These are phyloP conservation scores for Cantharis rufa DNA, from an alignment of 2,888 invertebrate species.

Conservation along the genomic window DNA sequence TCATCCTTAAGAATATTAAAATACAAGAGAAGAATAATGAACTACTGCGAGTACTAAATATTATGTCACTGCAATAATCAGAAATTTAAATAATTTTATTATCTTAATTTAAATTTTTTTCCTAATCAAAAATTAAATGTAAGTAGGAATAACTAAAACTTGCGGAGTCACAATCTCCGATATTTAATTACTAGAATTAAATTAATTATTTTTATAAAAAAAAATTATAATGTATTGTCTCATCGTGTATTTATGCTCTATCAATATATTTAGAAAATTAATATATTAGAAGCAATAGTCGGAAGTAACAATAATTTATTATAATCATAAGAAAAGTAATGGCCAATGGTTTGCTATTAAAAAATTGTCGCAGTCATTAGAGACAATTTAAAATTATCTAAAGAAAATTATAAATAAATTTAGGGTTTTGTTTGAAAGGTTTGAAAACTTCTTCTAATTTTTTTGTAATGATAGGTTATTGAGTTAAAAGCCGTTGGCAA, in stretches of 20 bases:
- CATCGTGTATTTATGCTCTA: not conserved
- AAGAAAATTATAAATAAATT: slow-evolving; percentile 52
- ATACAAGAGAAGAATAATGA: not conserved
- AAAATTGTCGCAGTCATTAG: slow-evolving; percentile 13
- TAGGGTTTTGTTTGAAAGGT: slow-evolving; percentile 46
- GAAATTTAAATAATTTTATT: not conserved
- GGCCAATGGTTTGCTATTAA: slow-evolving; percentile 9
- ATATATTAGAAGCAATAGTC: not conserved
- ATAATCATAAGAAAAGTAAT: not conserved
- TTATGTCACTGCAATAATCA: not conserved
- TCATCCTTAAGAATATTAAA: not conserved
- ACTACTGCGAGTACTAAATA: not conserved
- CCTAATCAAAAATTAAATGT: not conserved
- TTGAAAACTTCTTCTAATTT: slow-evolving; percentile 51
- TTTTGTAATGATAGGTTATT: slow-evolving; percentile 53
- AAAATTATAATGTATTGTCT: not conserved
- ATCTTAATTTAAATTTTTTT: not conserved
- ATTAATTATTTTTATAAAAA: not conserved
- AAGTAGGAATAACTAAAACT: not conserved
- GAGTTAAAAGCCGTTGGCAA: slow-evolving; percentile 33
- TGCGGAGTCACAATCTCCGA: not conserved
- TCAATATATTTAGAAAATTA: not conserved
- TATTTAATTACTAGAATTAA: not conserved
- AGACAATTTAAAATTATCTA: slow-evolving; percentile 9
- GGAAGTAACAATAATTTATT: not conserved